Conservation (phyloP, 2,797 vertebrate species). For the Hydrophis major region DNA sequence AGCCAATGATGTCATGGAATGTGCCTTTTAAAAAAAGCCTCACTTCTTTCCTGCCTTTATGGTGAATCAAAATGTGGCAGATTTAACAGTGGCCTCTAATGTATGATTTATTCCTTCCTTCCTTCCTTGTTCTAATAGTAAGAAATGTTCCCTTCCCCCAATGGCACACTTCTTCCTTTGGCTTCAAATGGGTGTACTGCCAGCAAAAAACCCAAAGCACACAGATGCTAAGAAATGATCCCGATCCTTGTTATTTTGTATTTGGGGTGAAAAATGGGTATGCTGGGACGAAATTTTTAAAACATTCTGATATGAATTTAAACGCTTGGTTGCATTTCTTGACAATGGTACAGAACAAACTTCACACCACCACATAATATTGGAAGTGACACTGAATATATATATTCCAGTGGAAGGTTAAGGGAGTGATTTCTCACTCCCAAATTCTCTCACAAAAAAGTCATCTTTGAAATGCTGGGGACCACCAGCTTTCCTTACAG, state of each 20-base stretch:
- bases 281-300: background rate
- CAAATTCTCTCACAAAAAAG: background rate
- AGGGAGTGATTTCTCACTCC: background rate
- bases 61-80: conserved; percentile 49
- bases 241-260: background rate
- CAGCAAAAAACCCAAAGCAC: background rate
- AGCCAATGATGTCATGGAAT: conserved; percentile 40
- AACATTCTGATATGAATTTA: background rate
- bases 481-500: background rate
- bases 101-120: conserved; percentile 49
- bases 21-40: conserved; percentile 41
- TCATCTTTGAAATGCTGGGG: background rate
- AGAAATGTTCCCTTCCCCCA: conserved; percentile 17
- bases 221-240: background rate
- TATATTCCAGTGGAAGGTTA: background rate
- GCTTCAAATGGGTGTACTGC: background rate
- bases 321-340: background rate
- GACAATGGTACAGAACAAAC: background rate
- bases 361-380: background rate
- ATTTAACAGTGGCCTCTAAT: conserved; percentile 35
- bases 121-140: conserved; percentile 47
- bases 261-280: background rate
- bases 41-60: conserved; percentile 38
- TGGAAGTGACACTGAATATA: background rate
- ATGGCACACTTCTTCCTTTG: background rate